Evolutionary conservation across 2,797 vertebrate species (phyloP).

Genomic region (Loris lydekkerianus): DNA sequence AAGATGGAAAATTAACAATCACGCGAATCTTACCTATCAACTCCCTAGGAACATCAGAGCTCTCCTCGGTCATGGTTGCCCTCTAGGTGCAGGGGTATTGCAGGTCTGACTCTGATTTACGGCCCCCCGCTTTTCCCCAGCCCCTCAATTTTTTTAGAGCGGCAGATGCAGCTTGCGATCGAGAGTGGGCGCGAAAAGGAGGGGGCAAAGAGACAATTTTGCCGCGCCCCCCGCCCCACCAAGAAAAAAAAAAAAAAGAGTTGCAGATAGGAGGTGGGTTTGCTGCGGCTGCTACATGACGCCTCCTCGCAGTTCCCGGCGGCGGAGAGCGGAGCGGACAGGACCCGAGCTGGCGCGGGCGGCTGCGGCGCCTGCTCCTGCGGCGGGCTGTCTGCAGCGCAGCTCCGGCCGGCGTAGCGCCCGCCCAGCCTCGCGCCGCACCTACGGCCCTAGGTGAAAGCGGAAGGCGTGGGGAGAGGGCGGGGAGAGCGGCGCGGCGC

Average conservation of each 20-base stretch:
- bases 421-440: constrained; percentile 64
- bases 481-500: constrained; percentile 28
- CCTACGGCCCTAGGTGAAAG: constrained; percentile 80
- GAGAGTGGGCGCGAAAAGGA: background rate
- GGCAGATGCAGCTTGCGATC: constrained; percentile 7
- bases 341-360: background rate
- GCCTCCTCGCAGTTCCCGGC: constrained; percentile 42
- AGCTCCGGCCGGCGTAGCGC: background rate
- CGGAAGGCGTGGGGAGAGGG: constrained; percentile 76
- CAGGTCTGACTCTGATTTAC: constrained; percentile 52
- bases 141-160: constrained; percentile 35
- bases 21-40: constrained; percentile 92
- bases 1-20: background rate
- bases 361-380: constrained; percentile 4
- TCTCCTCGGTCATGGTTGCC: constrained; percentile 93
- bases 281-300: constrained; percentile 75
- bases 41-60: constrained; percentile 94
- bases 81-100: constrained; percentile 42
- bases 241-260: constrained; percentile 51
- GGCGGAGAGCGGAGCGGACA: background rate
- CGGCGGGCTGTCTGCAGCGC: background rate
- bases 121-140: constrained; percentile 44
- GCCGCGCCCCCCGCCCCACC: constrained; percentile 62
- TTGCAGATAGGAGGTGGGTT: constrained; percentile 29
- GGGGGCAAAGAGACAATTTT: constrained; percentile 51